Base-by-base conservation (phyloP, 2,113 vertebrate species). In the Clarias macrocephalus region DNA sequence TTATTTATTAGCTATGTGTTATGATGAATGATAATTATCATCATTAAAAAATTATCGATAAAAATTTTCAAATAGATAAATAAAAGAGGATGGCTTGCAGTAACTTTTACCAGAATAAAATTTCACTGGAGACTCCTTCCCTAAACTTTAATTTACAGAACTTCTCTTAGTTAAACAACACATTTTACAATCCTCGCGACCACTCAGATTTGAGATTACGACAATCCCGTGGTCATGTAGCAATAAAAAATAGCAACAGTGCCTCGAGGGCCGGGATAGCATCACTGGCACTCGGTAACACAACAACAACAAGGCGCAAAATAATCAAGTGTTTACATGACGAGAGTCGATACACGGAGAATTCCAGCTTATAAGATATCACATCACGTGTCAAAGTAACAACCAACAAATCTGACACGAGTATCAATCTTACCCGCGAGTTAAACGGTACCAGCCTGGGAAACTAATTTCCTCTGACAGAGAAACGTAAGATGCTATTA, bases 401-500 rank as follows among this genome's bases (percentile, higher is more conserved):
- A 85, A 73, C 56, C 33, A n/a, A 72, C 84, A 77, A n/a, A 75
- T 60, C 1, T 65, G 56, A 77, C n/a, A 65, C 9, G 37, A 7
- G 13, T 30, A 42, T 76, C 57, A 62, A 62, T 75, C 84, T 37
- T 33, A 11, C 2, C 77, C 23, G 6, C 6, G 75, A 80, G 75
- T 54, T 68, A 12, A 80, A 86, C 5, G 6, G 54, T 76, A 52
- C 42, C 72, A 77, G 59, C 72, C 81, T 73, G 85, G 79, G 79
- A 60, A 86, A 60, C 65, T 82, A 66, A 82, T 86, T 82, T 82
- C 42, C 37, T 28, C 77, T 23, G 77, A 82, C 85, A 60, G 85
- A 75, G 83, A 73, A 87, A 87, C 18, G 63, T 57, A 68, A 83
- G 86, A 77, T 42, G 72, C 86, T 77, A 77, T 87, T 87, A 83